Evolutionary conservation across 2,797 vertebrate species (phyloP), one percentile per base, ranked within the genome.

Genomic region (Gephyroberyx darwinii): DNA sequence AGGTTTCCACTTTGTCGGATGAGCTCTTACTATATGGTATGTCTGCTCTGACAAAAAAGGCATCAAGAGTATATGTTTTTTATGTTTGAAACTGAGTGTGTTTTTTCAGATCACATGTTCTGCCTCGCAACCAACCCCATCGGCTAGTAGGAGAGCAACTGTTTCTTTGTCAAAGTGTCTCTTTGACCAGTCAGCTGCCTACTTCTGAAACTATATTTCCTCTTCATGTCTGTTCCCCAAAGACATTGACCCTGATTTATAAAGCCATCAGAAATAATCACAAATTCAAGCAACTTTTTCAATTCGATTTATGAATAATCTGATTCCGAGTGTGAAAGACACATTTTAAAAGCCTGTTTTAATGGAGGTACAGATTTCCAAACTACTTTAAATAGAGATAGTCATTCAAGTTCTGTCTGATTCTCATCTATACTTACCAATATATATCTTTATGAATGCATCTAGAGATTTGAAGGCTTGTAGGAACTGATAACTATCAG

Each of bases 81-180:
- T 22, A 43, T 39, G 35, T 56, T 26, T 4, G 26, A 26, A 26
- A 26, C 26, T 2, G 26, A 26, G 26, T 26, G 26, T 26, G 26
- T 2, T 26, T 26, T 26, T 26, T 26, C 8, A 56, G 41, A 43
- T 12, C 5, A 47, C 17, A 17, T 47, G 45, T 31, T 43, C 55
- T 35, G 41, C 16, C 33, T 33, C 47, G 20, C 6, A 48, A 52
- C 53, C 6, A 48, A 52, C 53, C 63, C 52, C 31, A 63, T 45
- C 37, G 22, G 53, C 74, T 48, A 47, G 61, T 59, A 30, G 51
- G 45, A 51, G 31, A 20, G 61, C 14, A 56, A 60, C 20, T 65
- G 84, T 70, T 85, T 78, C 81, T 76, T 58, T 59, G 43, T 82
- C 54, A 61, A 88, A 89, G 87, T 89, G 87, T 84, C 87, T 89